Percentiles rank a stretch among this genome's conserved stretches.
Evolutionary conservation across 2,113 vertebrate species (phyloP).

Genomic region (Bungarus multicinctus): DNA sequence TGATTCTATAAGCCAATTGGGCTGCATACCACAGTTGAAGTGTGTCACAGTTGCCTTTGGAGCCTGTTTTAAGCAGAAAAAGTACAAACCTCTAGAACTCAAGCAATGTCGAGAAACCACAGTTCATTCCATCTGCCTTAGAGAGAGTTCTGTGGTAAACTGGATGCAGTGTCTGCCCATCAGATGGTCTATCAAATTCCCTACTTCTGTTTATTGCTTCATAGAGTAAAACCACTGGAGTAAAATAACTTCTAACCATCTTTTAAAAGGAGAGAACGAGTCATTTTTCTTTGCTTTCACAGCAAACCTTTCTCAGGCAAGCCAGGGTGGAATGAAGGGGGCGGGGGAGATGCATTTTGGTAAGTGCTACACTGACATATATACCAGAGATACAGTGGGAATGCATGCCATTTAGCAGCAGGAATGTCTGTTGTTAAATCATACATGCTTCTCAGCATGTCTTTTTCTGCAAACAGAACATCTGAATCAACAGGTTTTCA

Average conservation of each 20-base stretch:
- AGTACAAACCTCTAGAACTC: slow-evolving; percentile 53
- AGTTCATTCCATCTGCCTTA: slow-evolving; percentile 48
- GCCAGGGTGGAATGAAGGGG: rapidly evolving
- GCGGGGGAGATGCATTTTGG: neutral
- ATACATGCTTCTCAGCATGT: slow-evolving; percentile 60
- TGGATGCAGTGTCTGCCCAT: slow-evolving; percentile 44
- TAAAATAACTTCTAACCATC: slow-evolving; percentile 25
- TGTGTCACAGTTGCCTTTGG: slow-evolving; percentile 60
- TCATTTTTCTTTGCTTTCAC: neutral
- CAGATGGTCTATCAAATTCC: slow-evolving; percentile 33
- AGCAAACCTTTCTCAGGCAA: slow-evolving; percentile 11
- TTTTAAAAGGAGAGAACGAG: slow-evolving; percentile 30
- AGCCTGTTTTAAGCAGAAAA: slow-evolving; percentile 56
- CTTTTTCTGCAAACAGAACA: slow-evolving; percentile 74
- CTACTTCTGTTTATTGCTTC: slow-evolving; percentile 40
- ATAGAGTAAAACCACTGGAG: slow-evolving; percentile 5
- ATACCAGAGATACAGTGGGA: slow-evolving; percentile 35
- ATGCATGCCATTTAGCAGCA: slow-evolving; percentile 44
- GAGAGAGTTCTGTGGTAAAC: slow-evolving; percentile 45
- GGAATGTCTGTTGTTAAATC: slow-evolving; percentile 63
- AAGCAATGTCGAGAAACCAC: slow-evolving; percentile 41
- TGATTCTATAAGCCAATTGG: slow-evolving; percentile 46
- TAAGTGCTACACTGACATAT: slow-evolving; percentile 37
- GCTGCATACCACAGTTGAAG: slow-evolving; percentile 31
- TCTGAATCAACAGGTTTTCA: slow-evolving; percentile 84